Evolutionary conservation across 2,797 vertebrate genomes (phyloP), one percentile per base, ranked within the genome.

Genomic region (Anableps anableps): DNA sequence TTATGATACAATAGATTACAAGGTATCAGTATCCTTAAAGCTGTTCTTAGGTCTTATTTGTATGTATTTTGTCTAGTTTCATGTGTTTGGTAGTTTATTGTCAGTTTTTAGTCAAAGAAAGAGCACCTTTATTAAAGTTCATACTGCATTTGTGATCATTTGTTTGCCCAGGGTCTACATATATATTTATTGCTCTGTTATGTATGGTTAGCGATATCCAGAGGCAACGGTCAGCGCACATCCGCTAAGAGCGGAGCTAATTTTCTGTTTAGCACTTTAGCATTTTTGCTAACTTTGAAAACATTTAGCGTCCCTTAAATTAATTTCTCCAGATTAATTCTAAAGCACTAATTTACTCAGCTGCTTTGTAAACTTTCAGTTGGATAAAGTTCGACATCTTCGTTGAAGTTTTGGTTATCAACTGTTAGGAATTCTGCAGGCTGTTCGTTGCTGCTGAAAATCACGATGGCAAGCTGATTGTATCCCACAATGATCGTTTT

Each of bases 181-280:
- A 70, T 88, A 95, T 89, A 94, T 82, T 92, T 94, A 94, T 94
- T 94, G 88, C 85, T 91, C 90, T 90, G 81, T 87, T 88, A 93
- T 23, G 5, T 14, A 10, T 68, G 36, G 5, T 70, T 26, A 43
- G 38, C 13, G 34, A 36, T 3, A 9, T 31, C 55, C 2, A 60
- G n/a, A 31, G 5, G n/a, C 58, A 58, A n/a, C 29, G 53, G 26
- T n/a, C n/a, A n/a, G n/a, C n/a, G n/a, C n/a, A 29, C 11, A 58
- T 58, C 53, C 53, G 13, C 26, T 58, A 5, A 58, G n/a, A n/a
- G n/a, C n/a, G n/a, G 26, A 0, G 53, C 10, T 58, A n/a, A 58
- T 58, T 58, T 58, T 10, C 29, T 58, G 53, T 58, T 58, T 58
- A 29, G 4, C 4, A 3, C 1, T 13, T 29, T 29, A 13, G 26